A percentile compares a stretch with the other conserved stretches of the same genome.
Evolutionary conservation across 2,888 invertebrate genomes (phyloP).

Genomic region (Eurytoma adleriae): DNA sequence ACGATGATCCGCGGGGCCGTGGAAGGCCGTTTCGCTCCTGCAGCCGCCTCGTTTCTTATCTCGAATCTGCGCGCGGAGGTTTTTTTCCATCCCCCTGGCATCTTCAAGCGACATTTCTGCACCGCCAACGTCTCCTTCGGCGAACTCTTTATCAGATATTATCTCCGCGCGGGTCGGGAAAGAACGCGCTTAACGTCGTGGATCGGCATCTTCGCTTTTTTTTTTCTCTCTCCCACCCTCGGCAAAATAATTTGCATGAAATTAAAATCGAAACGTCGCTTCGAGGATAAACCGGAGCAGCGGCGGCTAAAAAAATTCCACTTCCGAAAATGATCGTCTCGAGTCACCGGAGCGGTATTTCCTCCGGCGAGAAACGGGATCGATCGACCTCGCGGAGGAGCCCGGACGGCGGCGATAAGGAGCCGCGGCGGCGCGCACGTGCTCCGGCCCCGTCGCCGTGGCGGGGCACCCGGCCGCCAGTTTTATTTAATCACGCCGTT

Average conservation of each 20-base stretch:
- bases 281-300: too few relatives aligned
- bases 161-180: not conserved
- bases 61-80: not conserved
- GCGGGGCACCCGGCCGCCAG: slow-evolving; percentile 67
- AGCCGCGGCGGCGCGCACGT: not conserved
- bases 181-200: not conserved
- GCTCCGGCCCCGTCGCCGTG: slow-evolving; percentile 57
- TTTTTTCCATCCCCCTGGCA: not conserved
- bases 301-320: too few relatives aligned
- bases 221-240: too few relatives aligned
- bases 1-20: too few relatives aligned
- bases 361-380: not conserved
- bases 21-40: not conserved
- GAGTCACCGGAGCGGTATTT: not conserved
- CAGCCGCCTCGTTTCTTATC: not conserved
- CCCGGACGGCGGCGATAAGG: not conserved
- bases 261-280: too few relatives aligned
- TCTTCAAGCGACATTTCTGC: not conserved
- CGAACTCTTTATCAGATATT: not conserved
- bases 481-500: slow-evolving; percentile 73
- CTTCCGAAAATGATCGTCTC: not conserved
- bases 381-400: not conserved
- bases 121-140: not conserved
- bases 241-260: too few relatives aligned
- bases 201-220: too few relatives aligned